Evolutionary conservation across 2,888 invertebrate species (phyloP).

Genomic region (Macrosiphum euphorbiae): DNA sequence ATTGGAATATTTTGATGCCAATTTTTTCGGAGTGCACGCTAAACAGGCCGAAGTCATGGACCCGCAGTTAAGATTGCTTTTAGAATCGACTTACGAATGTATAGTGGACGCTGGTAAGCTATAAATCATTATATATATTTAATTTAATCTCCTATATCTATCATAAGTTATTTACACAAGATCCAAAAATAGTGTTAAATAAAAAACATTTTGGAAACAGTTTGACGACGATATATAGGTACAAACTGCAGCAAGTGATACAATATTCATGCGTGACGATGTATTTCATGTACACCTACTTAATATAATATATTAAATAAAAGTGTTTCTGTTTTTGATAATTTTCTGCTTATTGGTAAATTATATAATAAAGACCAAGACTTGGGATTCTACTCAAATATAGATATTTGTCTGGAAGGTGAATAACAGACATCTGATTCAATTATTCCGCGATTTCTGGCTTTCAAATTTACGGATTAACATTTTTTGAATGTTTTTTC

Average conservation of each 20-base stretch:
- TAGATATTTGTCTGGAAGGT: not conserved
- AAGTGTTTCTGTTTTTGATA: not conserved
- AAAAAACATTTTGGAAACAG: not conserved
- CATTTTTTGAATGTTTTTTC: not conserved
- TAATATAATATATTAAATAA: not conserved
- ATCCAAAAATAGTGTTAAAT: not conserved
- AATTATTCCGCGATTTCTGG: not conserved
- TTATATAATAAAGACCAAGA: not conserved
- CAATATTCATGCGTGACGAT: not conserved
- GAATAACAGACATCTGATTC: not conserved
- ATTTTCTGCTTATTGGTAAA: not conserved
- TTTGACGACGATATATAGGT: not conserved
- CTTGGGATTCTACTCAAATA: not conserved
- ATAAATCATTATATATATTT: not conserved
- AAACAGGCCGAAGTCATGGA: conserved; percentile 95
- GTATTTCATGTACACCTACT: too few relatives aligned
- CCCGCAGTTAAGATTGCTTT: conserved; percentile 88
- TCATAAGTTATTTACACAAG: not conserved
- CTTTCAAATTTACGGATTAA: not conserved
- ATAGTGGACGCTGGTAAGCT: conserved; percentile 84
- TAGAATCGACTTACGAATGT: conserved; percentile 92
- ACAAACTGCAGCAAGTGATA: not conserved
- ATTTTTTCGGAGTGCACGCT: conserved; percentile 91
- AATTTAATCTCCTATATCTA: not conserved
- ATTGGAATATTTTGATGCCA: conserved; percentile 84